Evolutionary conservation across 2,113 vertebrate genomes (phyloP), one percentile per base, ranked within the genome.

Genomic region (Hylia prasina): DNA sequence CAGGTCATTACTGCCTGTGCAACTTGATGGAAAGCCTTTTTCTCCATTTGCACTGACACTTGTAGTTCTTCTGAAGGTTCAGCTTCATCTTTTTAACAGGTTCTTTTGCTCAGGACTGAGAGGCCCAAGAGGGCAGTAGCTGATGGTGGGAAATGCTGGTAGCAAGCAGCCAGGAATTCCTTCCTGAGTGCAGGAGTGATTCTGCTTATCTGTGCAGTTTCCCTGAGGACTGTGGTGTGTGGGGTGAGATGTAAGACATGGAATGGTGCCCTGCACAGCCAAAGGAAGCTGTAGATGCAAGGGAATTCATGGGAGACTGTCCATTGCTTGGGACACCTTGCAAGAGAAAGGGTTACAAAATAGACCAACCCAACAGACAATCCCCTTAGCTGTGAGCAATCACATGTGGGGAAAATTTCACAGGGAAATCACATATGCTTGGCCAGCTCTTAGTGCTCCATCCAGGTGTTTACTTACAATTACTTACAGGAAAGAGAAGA

Each of bases 101-200:
- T 58, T 75, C 66, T 58, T 50, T 75, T 66, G 30, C 17, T 81
- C 35, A 73, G 33, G 21, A 53, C 47, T 54, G 51, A 71, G 47
- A 66, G 24, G 18, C 42, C 30, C 0, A 0, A 68, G 44, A 7
- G 3, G 1, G 71, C 9, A 19, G n/a, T 10, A 37, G 31, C 13
- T 21, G 37, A 37, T n/a, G 15, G 22, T 76, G 12, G 35, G 31
- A 91, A 79, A 82, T 35, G 73, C 22, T 53, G 16, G 18, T 40
- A 22, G 63, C 3, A 8, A 47, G 51, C 22, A 82, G 28, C 42
- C 56, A 37, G n/a, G 21, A 45, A 48, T 9, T 72, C 23, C 68
- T 76, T n/a, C 45, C 50, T 20, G 63, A 39, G 17, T 7, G 18
- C 7, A 5, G 57, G 20, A 54, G 24, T 14, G 15, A 44, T 31